Base-by-base conservation (phyloP, 2,113 vertebrate species). In the Alligator mississippiensis region DNA sequence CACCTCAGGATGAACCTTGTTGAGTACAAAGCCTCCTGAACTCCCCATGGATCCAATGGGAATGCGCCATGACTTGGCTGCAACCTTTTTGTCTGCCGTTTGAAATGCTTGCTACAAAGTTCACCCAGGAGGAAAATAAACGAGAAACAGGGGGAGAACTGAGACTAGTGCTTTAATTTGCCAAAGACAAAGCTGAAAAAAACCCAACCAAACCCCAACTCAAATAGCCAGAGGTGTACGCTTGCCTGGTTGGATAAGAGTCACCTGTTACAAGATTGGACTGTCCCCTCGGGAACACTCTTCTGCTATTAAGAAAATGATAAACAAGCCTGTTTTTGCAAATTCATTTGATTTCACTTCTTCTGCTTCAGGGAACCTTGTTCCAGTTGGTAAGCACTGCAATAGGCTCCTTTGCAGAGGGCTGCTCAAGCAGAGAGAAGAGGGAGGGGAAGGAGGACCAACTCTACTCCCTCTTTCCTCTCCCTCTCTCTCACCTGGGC, bases 231-330 rank as follows among this genome's bases (percentile, higher is more conserved):
- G 70, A 28, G 64, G 84, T 30, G 80, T 66, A 94, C 85, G 9
- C 94, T 93, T 94, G 83, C 94, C 82, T 58, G 90, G 72, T 87
- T 96, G 82, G 85, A 94, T 94, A 94, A 94, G 88, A 96, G 93
- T 87, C 90, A 91, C 95, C 57, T 24, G 22, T 13, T 7, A 70
- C 64, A 30, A 34, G 93, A 84, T 89, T 90, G 94, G 90, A 79
- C 89, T 95, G 30, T 74, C 38, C 94, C 83, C 80, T 82, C 81
- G 92, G 90, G 95, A 97, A 57, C 60, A 38, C 61, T 80, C 61
- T 72, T 95, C 72, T 86, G 87, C 93, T 96, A 92, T 94, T 97
- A 95, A 96, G 93, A 96, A 96, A 94, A 94, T 90, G 91, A 93
- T 94, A 97, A 96, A 96, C 95, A 96, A 93, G 88, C 25, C 47